Conservation (phyloP, 2,113 vertebrate genomes). For the Nanorana parkeri region DNA sequence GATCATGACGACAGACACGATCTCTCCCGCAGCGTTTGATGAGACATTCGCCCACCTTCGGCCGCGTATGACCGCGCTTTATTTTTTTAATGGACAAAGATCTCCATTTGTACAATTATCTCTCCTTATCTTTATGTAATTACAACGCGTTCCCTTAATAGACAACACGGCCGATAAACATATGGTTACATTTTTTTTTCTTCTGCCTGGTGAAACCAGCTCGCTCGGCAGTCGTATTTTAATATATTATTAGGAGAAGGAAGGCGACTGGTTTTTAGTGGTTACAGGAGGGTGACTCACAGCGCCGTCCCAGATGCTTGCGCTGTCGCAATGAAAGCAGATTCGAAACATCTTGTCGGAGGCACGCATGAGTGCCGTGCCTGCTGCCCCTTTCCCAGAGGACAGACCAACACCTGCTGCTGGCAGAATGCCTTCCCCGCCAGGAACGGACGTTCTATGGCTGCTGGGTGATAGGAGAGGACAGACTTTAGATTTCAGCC, state of each 20-base stretch:
- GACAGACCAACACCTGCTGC: conserved; percentile 89
- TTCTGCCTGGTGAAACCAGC: conserved; percentile 60
- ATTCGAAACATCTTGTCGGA: conserved; percentile 84
- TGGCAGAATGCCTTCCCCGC: conserved; percentile 79
- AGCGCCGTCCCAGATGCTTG: conserved; percentile 80
- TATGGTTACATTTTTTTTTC: background rate
- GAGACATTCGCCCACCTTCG: no score
- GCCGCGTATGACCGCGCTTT: no score
- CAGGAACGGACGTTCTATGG: conserved; percentile 79
- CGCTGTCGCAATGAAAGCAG: conserved; percentile 72
- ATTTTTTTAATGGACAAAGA: no score
- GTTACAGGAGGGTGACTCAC: conserved; percentile 76
- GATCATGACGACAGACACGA: no score
- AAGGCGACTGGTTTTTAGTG: conserved; percentile 77
- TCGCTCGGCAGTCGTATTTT: conserved; percentile 69
- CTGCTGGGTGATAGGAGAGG: conserved; percentile 80
- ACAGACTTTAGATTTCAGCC: conserved; percentile 78
- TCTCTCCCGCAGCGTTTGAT: no score
- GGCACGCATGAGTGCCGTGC: conserved; percentile 88
- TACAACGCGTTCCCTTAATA: conserved; percentile 57
- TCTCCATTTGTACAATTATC: no score
- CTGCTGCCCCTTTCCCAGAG: conserved; percentile 82
- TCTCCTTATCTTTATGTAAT: conserved; percentile 42
- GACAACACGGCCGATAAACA: background rate
- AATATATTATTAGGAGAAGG: conserved; percentile 71